Percentiles rank a stretch among this genome's conserved stretches.
Conservation (phyloP, 1,140 invertebrate species). For the Danaus plexippus region DNA sequence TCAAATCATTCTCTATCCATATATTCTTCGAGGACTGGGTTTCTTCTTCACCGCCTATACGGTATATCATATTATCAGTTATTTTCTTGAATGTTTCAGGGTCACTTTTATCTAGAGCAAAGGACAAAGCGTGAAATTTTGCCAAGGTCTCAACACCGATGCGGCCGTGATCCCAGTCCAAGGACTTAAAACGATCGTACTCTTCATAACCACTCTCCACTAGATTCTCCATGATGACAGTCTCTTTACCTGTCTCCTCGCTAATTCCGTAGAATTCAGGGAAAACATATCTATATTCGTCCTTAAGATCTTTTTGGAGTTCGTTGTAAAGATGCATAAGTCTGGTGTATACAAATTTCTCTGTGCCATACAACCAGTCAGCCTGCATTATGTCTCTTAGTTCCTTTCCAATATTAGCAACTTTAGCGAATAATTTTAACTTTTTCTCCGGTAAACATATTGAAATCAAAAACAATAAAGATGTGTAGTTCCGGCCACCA, state of each 20-base stretch:
- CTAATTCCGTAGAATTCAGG: conserved; percentile 38
- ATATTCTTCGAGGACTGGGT: neutral
- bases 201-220: conserved; percentile 27
- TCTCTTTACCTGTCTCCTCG: conserved; percentile 25
- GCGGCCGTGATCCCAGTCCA: conserved; percentile 38
- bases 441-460: conserved; percentile 22
- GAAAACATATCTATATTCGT: conserved; percentile 33
- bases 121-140: conserved; percentile 45
- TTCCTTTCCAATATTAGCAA: conserved; percentile 27
- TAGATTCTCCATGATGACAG: conserved; percentile 44
- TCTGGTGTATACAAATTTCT: conserved; percentile 37
- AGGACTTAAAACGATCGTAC: conserved; percentile 29
- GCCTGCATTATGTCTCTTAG: conserved; percentile 26
- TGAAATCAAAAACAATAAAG: conserved; percentile 25
- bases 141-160: conserved; percentile 33
- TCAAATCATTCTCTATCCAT: conserved; percentile 11
- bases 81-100: conserved; percentile 38
- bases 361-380: conserved; percentile 34
- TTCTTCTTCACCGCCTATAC: conserved; percentile 6
- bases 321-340: conserved; percentile 31
- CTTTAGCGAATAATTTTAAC: conserved; percentile 49
- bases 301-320: conserved; percentile 28
- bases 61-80: conserved; percentile 15
- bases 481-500: conserved; percentile 42
- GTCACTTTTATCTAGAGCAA: conserved; percentile 33